Base-by-base conservation (phyloP, 2,113 vertebrate genomes). In the Gobius niger region DNA sequence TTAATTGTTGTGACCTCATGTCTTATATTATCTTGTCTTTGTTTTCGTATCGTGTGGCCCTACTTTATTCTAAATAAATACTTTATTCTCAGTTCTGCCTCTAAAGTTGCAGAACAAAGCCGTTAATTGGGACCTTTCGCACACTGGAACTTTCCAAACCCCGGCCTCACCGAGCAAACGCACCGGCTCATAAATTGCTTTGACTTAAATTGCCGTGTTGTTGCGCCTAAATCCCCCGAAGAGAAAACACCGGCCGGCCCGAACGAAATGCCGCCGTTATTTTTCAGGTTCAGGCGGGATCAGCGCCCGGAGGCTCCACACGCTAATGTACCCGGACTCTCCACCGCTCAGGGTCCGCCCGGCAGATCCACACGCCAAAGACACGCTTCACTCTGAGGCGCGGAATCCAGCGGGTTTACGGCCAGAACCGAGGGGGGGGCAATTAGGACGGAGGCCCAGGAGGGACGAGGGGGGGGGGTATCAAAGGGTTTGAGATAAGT, bases 321-420 rank as follows among this genome's bases (percentile, higher is more conserved):
- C 57, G 75, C 57, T 76, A 81, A 74, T 76, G 63, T 53, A 67
- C 74, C 52, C 12, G 19, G 65, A 67, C 70, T 7, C 0, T 34
- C 42, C 14, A 34, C 44, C 47, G 11, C 47, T 59, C 51, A 70
- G 47, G 1, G 24, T 24, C 24, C 24, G 24, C 24, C 24, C 24
- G 24, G 74, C 76, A 66, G 73, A 74, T 85, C 76, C 72, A 50
- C 74, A 68, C 14, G 53, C 49, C 44, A 83, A 84, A 86, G 81
- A 88, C 86, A 84, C 87, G 81, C 72, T 87, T 89, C 86, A 81
- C 88, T 91, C 87, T 87, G 79, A 72, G 60, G 59, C 78, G 66
- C 12, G 75, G 47, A 44, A 80, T 80, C 80, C 69, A 59, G 80
- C 82, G 57, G 49, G 61, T 49, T 49, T 49, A 49, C 11, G 12